phyloP scores from a whole-genome alignment of 2,797 vertebrate genomes.

The Sebastes steindachneri region DNA sequence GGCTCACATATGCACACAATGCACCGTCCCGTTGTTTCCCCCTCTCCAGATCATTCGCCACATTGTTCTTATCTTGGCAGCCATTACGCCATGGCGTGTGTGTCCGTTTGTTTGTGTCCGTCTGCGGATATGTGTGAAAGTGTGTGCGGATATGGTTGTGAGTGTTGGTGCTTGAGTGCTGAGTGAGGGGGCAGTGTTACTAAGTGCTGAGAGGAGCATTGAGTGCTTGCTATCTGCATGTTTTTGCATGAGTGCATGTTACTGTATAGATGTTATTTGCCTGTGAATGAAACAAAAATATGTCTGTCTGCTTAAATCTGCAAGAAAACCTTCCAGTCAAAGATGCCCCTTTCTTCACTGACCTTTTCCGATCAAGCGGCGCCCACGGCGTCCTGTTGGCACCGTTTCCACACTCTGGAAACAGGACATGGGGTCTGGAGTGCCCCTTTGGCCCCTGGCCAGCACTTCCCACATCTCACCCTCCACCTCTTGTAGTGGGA shows the following conservation, averaged over 20 bases:
- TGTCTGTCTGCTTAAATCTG: conserved; percentile 24
- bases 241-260: conserved; percentile 3
- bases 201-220: conserved; percentile 31
- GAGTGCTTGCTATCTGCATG: neutral
- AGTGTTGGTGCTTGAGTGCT: conserved; percentile 65
- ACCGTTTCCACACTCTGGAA: conserved; percentile 62
- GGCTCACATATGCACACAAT: conserved; percentile 12
- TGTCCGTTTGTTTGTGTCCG: conserved; percentile 63
- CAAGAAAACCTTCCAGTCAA: conserved; percentile 29
- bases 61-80: conserved; percentile 78
- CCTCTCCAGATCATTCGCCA: conserved; percentile 55
- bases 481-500: conserved; percentile 52
- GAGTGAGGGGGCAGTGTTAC: conserved; percentile 51
- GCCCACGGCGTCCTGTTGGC: conserved; percentile 68
- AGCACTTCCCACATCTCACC: conserved; percentile 59
- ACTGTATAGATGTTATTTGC: neutral
- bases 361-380: conserved; percentile 56
- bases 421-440: conserved; percentile 69
- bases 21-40: conserved; percentile 29
- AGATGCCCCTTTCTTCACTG: conserved; percentile 40
- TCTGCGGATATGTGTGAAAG: conserved; percentile 74
- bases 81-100: conserved; percentile 57
- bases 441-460: conserved; percentile 60
- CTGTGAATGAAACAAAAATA: conserved; percentile 19
- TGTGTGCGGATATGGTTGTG: conserved; percentile 73